Evolutionary conservation across 2,113 vertebrate genomes (phyloP).

Genomic region (Chinchilla lanigera): DNA sequence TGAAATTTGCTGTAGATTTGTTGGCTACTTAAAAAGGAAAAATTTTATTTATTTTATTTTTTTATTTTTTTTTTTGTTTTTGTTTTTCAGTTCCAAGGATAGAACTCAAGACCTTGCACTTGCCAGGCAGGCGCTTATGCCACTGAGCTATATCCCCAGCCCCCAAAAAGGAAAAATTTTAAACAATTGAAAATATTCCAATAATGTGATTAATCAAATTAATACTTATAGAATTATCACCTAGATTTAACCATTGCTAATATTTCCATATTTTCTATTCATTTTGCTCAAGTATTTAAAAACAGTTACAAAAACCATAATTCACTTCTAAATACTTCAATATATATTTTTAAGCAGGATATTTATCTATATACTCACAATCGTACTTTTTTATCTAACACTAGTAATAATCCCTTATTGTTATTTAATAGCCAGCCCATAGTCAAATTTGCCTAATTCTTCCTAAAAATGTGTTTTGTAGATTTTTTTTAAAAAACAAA

Average conservation of each 20-base stretch:
- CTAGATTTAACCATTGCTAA: not conserved
- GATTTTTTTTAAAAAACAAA: not conserved
- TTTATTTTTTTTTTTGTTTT: no score
- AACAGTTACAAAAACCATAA: not conserved
- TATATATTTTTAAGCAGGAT: not conserved
- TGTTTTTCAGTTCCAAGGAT: no score
- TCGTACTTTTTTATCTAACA: not conserved
- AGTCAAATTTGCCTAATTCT: slow-evolving; percentile 3
- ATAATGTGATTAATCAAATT: not conserved
- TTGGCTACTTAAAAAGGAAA: not conserved
- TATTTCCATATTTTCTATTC: not conserved
- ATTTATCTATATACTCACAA: not conserved
- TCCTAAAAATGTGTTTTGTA: not conserved
- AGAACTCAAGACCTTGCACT: no score
- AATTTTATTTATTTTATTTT: no score
- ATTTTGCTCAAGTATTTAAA: slow-evolving; percentile 39
- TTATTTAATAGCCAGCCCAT: not conserved
- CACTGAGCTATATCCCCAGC: no score
- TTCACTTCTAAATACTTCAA: slow-evolving; percentile 1
- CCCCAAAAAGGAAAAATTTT: not conserved
- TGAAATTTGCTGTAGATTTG: not conserved
- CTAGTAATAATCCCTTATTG: not conserved
- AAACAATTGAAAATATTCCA: not conserved
- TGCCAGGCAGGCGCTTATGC: no score
- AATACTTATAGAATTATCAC: not conserved